Percentiles rank a stretch among this genome's conserved stretches.
Conservation (phyloP, 1,140 invertebrate species). For the Cryptotermes secundus region DNA sequence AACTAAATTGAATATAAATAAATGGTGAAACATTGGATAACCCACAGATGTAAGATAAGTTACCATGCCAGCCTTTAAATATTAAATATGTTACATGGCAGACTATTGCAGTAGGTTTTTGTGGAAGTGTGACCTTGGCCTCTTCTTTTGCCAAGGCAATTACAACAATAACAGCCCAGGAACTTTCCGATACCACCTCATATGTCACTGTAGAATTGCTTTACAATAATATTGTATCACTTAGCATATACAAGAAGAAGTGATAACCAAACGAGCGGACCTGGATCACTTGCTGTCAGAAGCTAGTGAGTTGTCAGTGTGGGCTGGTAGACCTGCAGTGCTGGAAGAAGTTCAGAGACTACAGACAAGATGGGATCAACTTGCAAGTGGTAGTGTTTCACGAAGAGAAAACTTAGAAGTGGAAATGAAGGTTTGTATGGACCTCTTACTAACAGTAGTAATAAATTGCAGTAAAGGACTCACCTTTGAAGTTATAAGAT, state of each 20-base stretch:
- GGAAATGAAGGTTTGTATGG: slow-evolving; percentile 37
- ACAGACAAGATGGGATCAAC: slow-evolving; percentile 62
- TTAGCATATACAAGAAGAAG: slow-evolving; percentile 40
- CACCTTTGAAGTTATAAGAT: background rate
- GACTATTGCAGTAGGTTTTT: no score
- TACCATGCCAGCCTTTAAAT: no score
- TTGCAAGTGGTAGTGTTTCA: slow-evolving; percentile 59
- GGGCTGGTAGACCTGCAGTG: slow-evolving; percentile 64
- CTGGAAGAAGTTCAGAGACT: slow-evolving; percentile 63
- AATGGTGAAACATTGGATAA: no score
- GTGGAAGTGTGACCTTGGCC: no score
- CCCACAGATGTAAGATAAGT: no score
- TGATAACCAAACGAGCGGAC: slow-evolving; percentile 69
- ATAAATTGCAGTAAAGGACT: no score
- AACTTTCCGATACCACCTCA: no score
- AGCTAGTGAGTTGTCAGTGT: slow-evolving; percentile 67
- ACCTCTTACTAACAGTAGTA: background rate
- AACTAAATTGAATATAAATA: no score
- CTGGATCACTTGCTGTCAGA: slow-evolving; percentile 69
- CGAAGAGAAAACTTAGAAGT: slow-evolving; percentile 50
- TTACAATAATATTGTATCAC: background rate
- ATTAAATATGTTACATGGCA: no score
- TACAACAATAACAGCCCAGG: no score
- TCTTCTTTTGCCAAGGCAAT: no score
- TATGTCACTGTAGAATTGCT: no score